These are phyloP conservation scores for Meandrusa payeni DNA, from an alignment of 2,888 invertebrate species.

Conservation along the genomic window DNA sequence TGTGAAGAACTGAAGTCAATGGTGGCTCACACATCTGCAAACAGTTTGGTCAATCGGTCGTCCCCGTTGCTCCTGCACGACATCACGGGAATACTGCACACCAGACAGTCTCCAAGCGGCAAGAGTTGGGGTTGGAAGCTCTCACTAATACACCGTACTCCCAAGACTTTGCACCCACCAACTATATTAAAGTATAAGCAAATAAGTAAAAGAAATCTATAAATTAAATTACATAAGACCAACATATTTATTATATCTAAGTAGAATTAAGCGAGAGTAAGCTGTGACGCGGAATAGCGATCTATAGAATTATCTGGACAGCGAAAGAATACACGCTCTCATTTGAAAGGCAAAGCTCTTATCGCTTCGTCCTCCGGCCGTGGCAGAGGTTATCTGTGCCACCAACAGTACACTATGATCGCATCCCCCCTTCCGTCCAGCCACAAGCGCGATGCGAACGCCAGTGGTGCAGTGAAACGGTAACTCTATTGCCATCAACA, in stretches of 20 bases:
- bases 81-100: too few relatives aligned
- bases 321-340: slow-evolving; percentile 63
- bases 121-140: too few relatives aligned
- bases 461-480: slow-evolving; percentile 61
- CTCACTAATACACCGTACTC: too few relatives aligned
- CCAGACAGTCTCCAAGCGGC: too few relatives aligned
- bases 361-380: slow-evolving; percentile 57
- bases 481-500: slow-evolving; percentile 56
- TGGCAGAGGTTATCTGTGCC: slow-evolving; percentile 66
- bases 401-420: slow-evolving; percentile 44
- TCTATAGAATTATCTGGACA: slow-evolving; percentile 37
- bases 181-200: too few relatives aligned
- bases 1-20: too few relatives aligned
- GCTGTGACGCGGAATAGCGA: slow-evolving; percentile 1
- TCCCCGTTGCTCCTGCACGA: too few relatives aligned
- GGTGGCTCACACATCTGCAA: too few relatives aligned
- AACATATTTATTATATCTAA: not conserved
- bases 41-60: too few relatives aligned
- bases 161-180: too few relatives aligned
- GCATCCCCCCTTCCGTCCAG: slow-evolving; percentile 48
- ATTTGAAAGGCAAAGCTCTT: slow-evolving; percentile 68
- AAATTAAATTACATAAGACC: not conserved
- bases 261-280: not conserved
- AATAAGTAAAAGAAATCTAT: not conserved
- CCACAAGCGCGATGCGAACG: slow-evolving; percentile 42